These are phyloP conservation scores for Trinorchestia longiramus DNA, from an alignment of 1,140 invertebrate genomes.

Conservation along the genomic window DNA sequence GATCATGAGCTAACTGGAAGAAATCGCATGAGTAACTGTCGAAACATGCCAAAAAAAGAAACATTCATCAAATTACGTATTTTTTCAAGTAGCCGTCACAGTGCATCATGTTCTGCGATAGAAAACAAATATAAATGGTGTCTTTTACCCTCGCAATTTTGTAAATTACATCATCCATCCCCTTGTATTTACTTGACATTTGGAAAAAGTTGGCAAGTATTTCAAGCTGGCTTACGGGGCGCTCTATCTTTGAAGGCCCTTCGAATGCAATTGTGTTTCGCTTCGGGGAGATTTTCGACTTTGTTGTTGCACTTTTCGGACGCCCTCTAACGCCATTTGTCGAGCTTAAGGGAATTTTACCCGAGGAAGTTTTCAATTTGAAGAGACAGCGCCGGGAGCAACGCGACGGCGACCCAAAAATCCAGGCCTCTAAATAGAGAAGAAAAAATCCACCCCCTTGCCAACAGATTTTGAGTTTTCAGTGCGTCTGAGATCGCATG, in stretches of 20 bases:
- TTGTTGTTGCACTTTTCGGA: slow-evolving; percentile 39
- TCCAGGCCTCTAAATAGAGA: slow-evolving; percentile 1
- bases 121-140: background rate
- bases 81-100: background rate
- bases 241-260: background rate
- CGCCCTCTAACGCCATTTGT: slow-evolving; percentile 32
- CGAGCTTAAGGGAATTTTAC: slow-evolving; percentile 51
- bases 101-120: background rate
- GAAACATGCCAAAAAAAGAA: background rate
- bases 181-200: slow-evolving; percentile 1
- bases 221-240: background rate
- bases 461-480: slow-evolving; percentile 50
- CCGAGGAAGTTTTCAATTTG: slow-evolving; percentile 39
- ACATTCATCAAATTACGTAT: background rate
- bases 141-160: background rate
- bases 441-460: background rate
- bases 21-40: background rate
- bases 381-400: slow-evolving; percentile 30
- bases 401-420: background rate
- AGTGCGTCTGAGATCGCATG: slow-evolving; percentile 16
- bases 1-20: background rate
- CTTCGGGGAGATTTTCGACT: slow-evolving; percentile 13
- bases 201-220: background rate
- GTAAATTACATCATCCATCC: background rate
- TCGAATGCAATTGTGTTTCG: slow-evolving; percentile 33